These are phyloP conservation scores for Xestia sexstrigata DNA, from an alignment of 2,888 invertebrate species.

Conservation along the genomic window DNA sequence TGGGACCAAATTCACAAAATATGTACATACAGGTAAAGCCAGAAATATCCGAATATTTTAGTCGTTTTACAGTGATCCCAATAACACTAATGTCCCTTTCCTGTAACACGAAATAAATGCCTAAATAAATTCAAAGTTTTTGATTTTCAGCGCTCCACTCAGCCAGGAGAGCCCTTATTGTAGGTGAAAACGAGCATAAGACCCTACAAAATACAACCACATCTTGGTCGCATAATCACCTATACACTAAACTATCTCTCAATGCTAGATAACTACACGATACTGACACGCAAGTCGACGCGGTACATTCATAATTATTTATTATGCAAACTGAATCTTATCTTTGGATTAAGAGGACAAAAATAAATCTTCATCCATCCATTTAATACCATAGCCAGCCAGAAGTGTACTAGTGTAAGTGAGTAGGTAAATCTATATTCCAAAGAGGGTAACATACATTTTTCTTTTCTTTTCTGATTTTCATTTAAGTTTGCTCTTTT, in stretches of 20 bases:
- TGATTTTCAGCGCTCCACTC: not conserved
- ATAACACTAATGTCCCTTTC: not conserved
- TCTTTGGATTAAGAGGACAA: slow-evolving; percentile 5
- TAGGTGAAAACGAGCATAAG: not conserved
- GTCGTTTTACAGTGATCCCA: too few species aligned
- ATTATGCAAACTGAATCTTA: slow-evolving; percentile 24
- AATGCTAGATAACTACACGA: slow-evolving; percentile 28
- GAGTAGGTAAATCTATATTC: not conserved
- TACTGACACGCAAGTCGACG: slow-evolving; percentile 27
- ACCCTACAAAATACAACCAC: not conserved
- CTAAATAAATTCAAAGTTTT: not conserved
- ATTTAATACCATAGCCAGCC: not conserved
- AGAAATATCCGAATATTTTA: too few species aligned
- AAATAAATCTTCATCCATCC: slow-evolving; percentile 15
- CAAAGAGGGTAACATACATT: too few species aligned
- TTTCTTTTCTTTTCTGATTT: too few species aligned
- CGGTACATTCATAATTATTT: slow-evolving; percentile 29
- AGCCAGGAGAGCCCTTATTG: not conserved
- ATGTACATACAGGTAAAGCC: too few species aligned
- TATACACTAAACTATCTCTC: slow-evolving; percentile 20
- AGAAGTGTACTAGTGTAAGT: not conserved
- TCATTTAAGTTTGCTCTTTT: too few species aligned
- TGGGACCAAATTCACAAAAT: too few species aligned
- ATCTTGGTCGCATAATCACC: slow-evolving; percentile 7
- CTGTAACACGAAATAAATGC: not conserved